Evolutionary conservation across 2,888 invertebrate genomes (phyloP), one percentile per base, ranked within the genome.

Genomic region (Iphiclides podalirius): DNA sequence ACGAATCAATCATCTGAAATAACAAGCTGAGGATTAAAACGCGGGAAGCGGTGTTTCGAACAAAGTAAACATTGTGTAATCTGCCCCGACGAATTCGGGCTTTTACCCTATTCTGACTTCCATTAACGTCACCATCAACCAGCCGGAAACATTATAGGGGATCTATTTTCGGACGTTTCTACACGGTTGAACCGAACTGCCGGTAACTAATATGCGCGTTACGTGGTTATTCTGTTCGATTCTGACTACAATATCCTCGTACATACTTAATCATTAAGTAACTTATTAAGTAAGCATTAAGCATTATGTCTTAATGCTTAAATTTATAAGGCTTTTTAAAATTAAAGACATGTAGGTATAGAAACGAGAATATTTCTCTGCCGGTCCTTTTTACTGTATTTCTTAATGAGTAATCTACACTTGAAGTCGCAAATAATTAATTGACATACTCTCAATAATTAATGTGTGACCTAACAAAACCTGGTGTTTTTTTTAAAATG

Each of bases 41-140:
- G 8, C 26, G 26, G 20, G 16, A n/a, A n/a, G 17, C 17, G 35
- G 12, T 39, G 36, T 44, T 43, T 47, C 15, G 42, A 47, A 54
- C 56, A 62, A 58, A 53, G 60, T 63, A 67, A 64, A 66, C 60
- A 63, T 44, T 52, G 51, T 47, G 44, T 52, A 52, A 41, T 37
- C 33, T 57, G 53, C 51, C 55, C 55, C 47, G 48, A 46, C 51
- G 54, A 57, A 49, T n/a, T n/a, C n/a, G n/a, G 40, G 46, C 49
- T 57, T 54, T 55, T 57, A 46, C 54, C 47, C 41, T 34, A 45
- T 37, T 50, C 49, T 50, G 43, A 40, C 51, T 47, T 54, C 38
- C 47, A 53, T 56, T 49, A 50, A 54, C 46, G 37, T 43, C 41
- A 54, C 47, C 47, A 4, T n/a, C n/a, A n/a, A n/a, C 37, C n/a